phyloP scores from a whole-genome alignment of 1,140 invertebrate species.

The Acromyrmex heyeri region DNA sequence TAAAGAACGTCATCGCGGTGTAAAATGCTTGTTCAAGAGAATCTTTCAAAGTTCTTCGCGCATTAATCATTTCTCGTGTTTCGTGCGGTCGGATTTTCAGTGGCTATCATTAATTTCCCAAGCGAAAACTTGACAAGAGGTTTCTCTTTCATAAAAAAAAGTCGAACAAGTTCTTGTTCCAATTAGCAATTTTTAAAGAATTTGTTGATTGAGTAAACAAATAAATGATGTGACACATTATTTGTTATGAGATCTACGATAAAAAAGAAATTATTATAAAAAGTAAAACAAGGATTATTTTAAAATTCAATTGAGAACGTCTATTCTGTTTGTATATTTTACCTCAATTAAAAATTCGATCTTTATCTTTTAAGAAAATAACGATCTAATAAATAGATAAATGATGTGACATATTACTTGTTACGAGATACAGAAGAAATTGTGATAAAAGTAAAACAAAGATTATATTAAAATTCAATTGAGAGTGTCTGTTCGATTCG shows the following conservation, averaged over 20 bases:
- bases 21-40: constrained; percentile 11
- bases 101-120: background rate
- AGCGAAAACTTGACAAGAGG: background rate
- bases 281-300: background rate
- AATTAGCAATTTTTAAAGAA: constrained; percentile 5
- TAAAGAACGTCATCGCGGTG: constrained; percentile 34
- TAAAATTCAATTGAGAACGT: background rate
- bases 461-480: constrained; percentile 9
- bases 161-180: background rate
- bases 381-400: background rate
- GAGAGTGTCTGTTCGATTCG: background rate
- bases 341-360: constrained; percentile 1
- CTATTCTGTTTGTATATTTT: background rate
- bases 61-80: constrained; percentile 37
- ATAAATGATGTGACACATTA: constrained; percentile 1
- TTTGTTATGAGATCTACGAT: background rate
- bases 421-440: background rate
- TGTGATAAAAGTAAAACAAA: background rate
- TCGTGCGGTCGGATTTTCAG: background rate
- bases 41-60: constrained; percentile 3
- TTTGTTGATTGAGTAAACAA: background rate
- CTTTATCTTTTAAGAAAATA: background rate
- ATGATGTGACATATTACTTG: background rate
- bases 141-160: constrained; percentile 13
- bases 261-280: background rate